phyloP scores from a whole-genome alignment of 1,140 invertebrate species.

The Monochamus saltuarius region DNA sequence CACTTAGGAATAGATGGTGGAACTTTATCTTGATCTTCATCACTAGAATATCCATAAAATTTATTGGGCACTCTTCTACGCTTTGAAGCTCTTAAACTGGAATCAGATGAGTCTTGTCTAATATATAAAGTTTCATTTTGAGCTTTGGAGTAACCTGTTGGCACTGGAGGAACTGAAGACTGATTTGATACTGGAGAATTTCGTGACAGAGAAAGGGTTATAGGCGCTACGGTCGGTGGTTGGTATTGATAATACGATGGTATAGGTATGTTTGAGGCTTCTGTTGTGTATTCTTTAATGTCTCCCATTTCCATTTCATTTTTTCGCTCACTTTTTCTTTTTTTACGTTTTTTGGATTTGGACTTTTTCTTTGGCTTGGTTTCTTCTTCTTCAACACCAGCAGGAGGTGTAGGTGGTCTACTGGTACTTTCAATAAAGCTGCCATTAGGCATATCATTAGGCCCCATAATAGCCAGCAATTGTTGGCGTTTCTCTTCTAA shows the following conservation, averaged over 20 bases:
- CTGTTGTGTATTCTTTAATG: constrained; percentile 47
- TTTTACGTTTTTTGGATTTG: constrained; percentile 62
- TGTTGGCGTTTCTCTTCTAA: constrained; percentile 73
- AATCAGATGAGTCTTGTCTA: constrained; percentile 33
- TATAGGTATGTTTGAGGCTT: constrained; percentile 16
- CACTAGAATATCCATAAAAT: constrained; percentile 83
- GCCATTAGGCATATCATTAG: constrained; percentile 44
- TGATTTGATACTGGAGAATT: constrained; percentile 50
- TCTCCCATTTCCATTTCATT: constrained; percentile 9
- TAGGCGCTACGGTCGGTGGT: constrained; percentile 35
- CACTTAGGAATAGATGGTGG: constrained; percentile 64
- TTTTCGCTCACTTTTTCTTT: constrained; percentile 48
- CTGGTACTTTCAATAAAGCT: constrained; percentile 54
- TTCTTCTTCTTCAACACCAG: constrained; percentile 44
- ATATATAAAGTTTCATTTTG: constrained; percentile 8
- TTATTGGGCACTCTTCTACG: constrained; percentile 75
- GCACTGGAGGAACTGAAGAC: constrained; percentile 9
- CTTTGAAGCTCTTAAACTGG: constrained; percentile 64
- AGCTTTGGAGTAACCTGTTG: constrained; percentile 12
- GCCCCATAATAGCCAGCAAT: constrained; percentile 60
- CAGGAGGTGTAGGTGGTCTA: constrained; percentile 58
- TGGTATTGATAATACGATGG: constrained; percentile 23
- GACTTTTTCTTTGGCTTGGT: constrained; percentile 53
- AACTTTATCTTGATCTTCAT: constrained; percentile 72
- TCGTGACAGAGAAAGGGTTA: constrained; percentile 54